A percentile compares a stretch with the other conserved stretches of the same genome.
Evolutionary conservation across 2,113 vertebrate genomes (phyloP).

Genomic region (Toxostoma redivivum): DNA sequence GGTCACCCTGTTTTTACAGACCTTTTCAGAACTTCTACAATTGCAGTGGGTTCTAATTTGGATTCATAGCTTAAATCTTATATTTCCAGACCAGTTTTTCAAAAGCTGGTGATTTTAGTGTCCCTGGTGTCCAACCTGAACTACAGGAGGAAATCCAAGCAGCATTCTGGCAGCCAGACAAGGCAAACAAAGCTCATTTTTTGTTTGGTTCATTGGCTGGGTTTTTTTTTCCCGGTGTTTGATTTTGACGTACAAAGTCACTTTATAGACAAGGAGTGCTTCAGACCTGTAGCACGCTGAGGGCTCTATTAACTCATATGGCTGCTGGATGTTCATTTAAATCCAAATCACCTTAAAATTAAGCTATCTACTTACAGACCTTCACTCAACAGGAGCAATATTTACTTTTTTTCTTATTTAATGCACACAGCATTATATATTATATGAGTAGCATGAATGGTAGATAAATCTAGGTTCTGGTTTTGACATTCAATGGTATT

Average conservation of each 20-base stretch:
- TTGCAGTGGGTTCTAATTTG: neutral
- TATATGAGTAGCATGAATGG: neutral
- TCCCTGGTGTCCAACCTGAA: neutral
- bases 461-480: slow-evolving; percentile 58
- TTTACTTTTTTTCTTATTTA: slow-evolving; percentile 22
- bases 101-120: neutral
- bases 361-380: neutral
- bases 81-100: neutral
- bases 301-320: neutral
- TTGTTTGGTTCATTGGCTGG: neutral
- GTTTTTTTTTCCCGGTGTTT: neutral
- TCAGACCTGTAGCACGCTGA: neutral
- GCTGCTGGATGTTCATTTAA: neutral
- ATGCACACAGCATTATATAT: neutral
- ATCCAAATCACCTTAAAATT: neutral
- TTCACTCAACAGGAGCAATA: neutral
- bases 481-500: neutral
- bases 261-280: neutral
- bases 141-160: neutral
- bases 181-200: neutral
- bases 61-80: neutral
- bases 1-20: neutral
- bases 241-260: neutral
- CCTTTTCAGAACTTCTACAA: neutral
- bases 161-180: neutral